Percentiles rank a stretch among this genome's conserved stretches.
These are phyloP conservation scores for Myrmophylax atrothorax DNA, from an alignment of 2,113 vertebrate species.

Conservation along the genomic window DNA sequence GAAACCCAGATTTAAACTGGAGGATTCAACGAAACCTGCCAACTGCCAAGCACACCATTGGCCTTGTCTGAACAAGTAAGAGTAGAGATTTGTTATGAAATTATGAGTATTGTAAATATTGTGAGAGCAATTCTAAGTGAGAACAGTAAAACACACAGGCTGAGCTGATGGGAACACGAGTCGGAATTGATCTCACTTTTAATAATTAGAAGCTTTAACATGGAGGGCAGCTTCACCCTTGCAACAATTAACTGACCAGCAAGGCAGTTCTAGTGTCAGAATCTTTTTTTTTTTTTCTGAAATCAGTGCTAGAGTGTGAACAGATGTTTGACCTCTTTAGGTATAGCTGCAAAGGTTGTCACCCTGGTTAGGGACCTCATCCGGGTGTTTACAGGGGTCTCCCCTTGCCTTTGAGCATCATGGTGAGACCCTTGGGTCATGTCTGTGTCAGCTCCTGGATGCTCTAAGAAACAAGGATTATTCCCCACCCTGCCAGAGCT, in stretches of 20 bases:
- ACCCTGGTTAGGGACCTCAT: background rate
- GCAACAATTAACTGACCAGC: background rate
- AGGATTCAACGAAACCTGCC: slow-evolving; percentile 35
- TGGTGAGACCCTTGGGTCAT: background rate
- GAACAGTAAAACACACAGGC: background rate
- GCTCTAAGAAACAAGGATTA: background rate
- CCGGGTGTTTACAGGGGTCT: background rate
- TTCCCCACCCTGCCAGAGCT: background rate
- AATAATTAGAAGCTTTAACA: background rate
- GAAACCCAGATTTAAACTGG: slow-evolving; percentile 18
- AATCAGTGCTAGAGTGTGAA: background rate
- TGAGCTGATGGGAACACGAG: background rate
- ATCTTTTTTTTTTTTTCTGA: background rate
- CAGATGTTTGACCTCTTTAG: background rate
- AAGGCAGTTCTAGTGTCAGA: background rate
- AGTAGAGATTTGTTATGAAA: slow-evolving; percentile 36
- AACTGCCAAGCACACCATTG: slow-evolving; percentile 19
- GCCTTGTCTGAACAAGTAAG: slow-evolving; percentile 42
- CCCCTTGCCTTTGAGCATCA: background rate
- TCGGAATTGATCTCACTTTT: background rate
- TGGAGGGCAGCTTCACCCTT: background rate
- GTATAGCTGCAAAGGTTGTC: background rate
- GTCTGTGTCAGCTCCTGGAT: background rate
- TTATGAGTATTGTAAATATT: slow-evolving; percentile 29
- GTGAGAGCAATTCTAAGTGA: slow-evolving; percentile 18